phyloP scores from a whole-genome alignment of 2,888 invertebrate genomes.

The Drosophila peninsularis region DNA sequence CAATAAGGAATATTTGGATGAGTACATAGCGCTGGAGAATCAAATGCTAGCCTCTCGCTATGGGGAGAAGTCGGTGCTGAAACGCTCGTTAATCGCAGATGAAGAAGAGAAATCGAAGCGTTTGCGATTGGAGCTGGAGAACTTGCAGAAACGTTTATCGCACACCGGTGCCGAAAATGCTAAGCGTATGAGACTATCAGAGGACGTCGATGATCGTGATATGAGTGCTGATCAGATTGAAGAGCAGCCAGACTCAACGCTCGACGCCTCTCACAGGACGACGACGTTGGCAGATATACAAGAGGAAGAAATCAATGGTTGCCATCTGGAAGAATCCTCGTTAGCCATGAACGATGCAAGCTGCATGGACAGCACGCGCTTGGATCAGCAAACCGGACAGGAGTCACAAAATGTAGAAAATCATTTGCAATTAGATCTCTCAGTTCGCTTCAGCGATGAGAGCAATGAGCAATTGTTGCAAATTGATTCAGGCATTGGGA shows the following conservation, averaged over 20 bases:
- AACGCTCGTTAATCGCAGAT: background rate
- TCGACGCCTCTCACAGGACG: constrained; percentile 25
- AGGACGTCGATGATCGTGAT: background rate
- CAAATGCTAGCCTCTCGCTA: constrained; percentile 65
- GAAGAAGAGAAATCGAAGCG: constrained; percentile 23
- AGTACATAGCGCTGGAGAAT: constrained; percentile 81
- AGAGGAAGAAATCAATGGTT: constrained; percentile 2
- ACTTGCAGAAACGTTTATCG: constrained; percentile 6
- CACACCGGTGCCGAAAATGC: constrained; percentile 5
- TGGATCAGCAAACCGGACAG: constrained; percentile 9
- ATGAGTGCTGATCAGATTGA: background rate
- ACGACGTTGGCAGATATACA: constrained; percentile 10
- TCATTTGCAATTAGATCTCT: background rate
- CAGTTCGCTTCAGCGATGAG: background rate
- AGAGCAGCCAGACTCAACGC: constrained; percentile 21
- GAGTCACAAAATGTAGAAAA: background rate
- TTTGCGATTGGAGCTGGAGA: background rate
- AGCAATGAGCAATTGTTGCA: constrained; percentile 23
- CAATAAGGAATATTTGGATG: constrained; percentile 76
- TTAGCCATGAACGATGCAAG: constrained; percentile 38
- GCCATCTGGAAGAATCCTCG: constrained; percentile 16
- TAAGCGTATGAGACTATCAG: constrained; percentile 6
- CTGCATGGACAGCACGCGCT: constrained; percentile 45
- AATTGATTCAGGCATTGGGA: constrained; percentile 53
- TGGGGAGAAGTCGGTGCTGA: constrained; percentile 22